These are phyloP conservation scores for Poliocrania exsul DNA, from an alignment of 2,797 vertebrate genomes.

Conservation along the genomic window DNA sequence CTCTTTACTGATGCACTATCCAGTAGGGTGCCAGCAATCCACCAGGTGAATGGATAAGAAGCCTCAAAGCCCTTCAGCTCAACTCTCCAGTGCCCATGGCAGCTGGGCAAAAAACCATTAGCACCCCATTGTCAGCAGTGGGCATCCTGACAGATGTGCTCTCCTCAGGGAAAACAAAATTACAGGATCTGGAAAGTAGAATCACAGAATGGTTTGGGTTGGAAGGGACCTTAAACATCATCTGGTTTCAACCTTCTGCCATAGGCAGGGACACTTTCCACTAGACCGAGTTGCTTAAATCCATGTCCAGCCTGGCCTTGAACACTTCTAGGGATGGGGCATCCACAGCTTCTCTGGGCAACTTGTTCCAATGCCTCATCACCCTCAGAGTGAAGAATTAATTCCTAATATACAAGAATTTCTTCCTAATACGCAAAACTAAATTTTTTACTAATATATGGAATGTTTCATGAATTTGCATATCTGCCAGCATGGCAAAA, in stretches of 20 bases:
- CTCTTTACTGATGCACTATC: neutral
- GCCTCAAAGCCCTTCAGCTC: neutral
- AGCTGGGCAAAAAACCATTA: neutral
- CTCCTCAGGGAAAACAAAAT: neutral
- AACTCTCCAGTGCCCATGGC: neutral
- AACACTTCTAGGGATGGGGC: neutral
- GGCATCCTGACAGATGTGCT: neutral
- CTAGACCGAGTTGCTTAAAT: neutral
- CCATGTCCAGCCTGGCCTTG: neutral
- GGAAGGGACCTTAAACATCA: neutral
- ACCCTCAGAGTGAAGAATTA: neutral
- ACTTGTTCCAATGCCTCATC: neutral
- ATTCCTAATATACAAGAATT: neutral
- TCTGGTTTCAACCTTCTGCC: neutral
- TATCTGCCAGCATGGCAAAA: neutral
- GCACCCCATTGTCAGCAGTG: neutral
- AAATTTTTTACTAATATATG: neutral
- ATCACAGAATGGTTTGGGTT: neutral
- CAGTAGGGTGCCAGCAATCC: neutral
- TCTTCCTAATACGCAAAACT: neutral
- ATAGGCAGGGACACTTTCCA: neutral
- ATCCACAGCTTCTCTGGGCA: neutral
- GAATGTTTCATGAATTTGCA: neutral
- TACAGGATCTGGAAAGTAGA: neutral
- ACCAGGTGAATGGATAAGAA: neutral